Conservation (phyloP, 2,888 invertebrate species). For the Neocrepidodera transversa region DNA sequence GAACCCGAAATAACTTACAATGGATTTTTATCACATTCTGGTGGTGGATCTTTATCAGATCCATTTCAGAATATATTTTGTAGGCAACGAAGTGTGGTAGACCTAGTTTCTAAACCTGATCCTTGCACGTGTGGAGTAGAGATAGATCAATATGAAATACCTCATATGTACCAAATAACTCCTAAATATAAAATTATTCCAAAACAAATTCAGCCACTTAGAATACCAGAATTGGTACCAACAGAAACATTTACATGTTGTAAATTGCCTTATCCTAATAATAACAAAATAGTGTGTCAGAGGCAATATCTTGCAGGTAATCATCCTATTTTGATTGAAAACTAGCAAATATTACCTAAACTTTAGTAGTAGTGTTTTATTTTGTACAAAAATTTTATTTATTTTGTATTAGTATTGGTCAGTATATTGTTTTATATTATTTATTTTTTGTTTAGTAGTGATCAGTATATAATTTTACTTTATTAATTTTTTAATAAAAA, state of each 20-base stretch:
- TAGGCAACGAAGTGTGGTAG: constrained; percentile 31
- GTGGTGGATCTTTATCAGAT: constrained; percentile 35
- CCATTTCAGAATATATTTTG: constrained; percentile 32
- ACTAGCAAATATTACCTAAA: not conserved
- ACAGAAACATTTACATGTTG: constrained; percentile 25
- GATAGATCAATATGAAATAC: constrained; percentile 16
- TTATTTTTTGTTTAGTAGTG: not conserved
- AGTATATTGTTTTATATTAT: not conserved
- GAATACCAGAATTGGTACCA: constrained; percentile 27
- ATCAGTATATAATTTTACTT: not conserved
- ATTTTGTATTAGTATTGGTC: not conserved
- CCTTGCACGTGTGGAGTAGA: constrained; percentile 12
- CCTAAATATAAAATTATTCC: constrained; percentile 33
- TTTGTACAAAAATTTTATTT: not conserved
- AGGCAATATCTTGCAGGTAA: constrained; percentile 21
- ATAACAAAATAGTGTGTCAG: constrained; percentile 18
- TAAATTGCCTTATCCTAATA: constrained; percentile 11
- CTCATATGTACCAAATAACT: constrained; percentile 27
- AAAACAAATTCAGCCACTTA: constrained; percentile 11
- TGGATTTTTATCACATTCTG: constrained; percentile 24
- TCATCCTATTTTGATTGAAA: constrained; percentile 2
- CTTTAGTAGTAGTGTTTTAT: not conserved
- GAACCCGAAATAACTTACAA: constrained; percentile 24
- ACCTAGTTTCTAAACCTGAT: constrained; percentile 22
- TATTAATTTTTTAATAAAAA: constrained; percentile 3